phyloP scores from a whole-genome alignment of 2,888 invertebrate species.

The Seladonia tumulorum region DNA sequence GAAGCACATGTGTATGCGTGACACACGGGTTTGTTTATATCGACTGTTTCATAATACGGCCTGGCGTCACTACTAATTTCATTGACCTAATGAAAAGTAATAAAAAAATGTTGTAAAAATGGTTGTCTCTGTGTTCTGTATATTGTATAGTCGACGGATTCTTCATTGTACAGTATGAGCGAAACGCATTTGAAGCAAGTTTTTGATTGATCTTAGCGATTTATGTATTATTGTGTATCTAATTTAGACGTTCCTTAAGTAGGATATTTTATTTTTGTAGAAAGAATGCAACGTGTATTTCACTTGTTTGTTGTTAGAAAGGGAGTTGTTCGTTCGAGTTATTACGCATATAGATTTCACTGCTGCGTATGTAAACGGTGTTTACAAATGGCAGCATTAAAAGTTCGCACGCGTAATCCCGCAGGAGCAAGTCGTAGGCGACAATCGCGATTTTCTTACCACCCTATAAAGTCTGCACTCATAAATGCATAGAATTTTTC shows the following conservation, averaged over 20 bases:
- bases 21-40: conserved; percentile 41
- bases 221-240: not conserved
- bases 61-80: conserved; percentile 4
- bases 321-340: not conserved
- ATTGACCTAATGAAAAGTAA: not conserved
- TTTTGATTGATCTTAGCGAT: not conserved
- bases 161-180: not conserved
- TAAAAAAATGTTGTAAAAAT: not conserved
- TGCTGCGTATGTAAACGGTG: not conserved
- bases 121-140: not conserved
- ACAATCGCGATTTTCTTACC: conserved; percentile 39
- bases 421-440: conserved; percentile 30
- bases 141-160: not conserved
- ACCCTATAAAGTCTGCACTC: conserved; percentile 40
- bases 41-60: conserved; percentile 4
- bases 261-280: not conserved
- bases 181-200: not conserved
- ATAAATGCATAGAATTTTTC: conserved; percentile 71
- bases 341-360: not conserved
- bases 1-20: conserved; percentile 6
- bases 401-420: conserved; percentile 17
- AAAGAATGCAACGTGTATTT: not conserved
- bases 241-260: not conserved
- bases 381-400: conserved; percentile 24
- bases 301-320: not conserved